Evolutionary conservation across 2,113 vertebrate species (phyloP).

Genomic region (Percopsis transmontana): DNA sequence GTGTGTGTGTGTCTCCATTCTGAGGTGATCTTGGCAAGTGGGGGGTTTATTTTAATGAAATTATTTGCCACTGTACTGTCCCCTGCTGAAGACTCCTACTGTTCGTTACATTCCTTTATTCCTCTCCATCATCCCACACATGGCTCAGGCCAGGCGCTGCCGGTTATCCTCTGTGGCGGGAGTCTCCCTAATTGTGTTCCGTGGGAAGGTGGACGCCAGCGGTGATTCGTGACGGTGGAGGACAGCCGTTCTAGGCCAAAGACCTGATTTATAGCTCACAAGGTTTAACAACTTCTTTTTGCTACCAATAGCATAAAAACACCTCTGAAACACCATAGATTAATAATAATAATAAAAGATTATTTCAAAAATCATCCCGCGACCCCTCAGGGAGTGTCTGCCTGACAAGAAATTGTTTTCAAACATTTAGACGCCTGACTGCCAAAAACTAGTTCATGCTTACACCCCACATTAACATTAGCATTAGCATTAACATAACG

Average conservation of each 20-base stretch:
- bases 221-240: slow-evolving; percentile 44
- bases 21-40: not conserved
- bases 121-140: slow-evolving; percentile 17
- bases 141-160: slow-evolving; percentile 10
- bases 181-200: slow-evolving; percentile 46
- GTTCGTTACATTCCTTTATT: not conserved
- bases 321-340: too few relatives aligned
- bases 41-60: not conserved
- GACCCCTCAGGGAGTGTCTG: too few relatives aligned
- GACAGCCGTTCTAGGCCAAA: not conserved
- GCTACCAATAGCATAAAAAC: too few relatives aligned
- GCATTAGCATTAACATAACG: too few relatives aligned
- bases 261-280: too few relatives aligned
- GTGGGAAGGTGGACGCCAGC: slow-evolving; percentile 31
- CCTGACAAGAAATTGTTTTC: too few relatives aligned
- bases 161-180: slow-evolving; percentile 34
- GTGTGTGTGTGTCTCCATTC: too few relatives aligned
- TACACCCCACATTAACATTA: too few relatives aligned
- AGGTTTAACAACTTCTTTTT: too few relatives aligned
- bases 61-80: slow-evolving; percentile 6
- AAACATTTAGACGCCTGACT: not conserved
- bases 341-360: not conserved
- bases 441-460: too few relatives aligned
- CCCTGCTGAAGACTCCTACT: slow-evolving; percentile 4
- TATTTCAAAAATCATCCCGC: too few relatives aligned